Evolutionary conservation across 2,888 invertebrate species (phyloP).

Genomic region (Pachymerium ferrugineum): DNA sequence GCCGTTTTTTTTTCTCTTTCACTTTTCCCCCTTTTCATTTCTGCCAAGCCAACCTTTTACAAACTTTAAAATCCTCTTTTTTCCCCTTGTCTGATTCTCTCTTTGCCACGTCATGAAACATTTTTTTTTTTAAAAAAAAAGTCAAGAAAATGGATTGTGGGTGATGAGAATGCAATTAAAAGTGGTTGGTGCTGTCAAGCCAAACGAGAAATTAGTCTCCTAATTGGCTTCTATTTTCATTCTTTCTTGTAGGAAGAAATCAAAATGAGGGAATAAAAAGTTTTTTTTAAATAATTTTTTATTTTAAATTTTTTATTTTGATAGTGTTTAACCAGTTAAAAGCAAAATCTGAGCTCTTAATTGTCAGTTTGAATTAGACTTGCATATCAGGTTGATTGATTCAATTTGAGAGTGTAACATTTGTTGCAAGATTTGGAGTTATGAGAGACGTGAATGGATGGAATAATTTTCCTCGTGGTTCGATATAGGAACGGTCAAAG

Average conservation of each 20-base stretch:
- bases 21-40: neutral
- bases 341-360: too few relatives aligned
- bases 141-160: constrained; percentile 14
- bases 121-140: neutral
- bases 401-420: too few relatives aligned
- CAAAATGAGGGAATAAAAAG: neutral
- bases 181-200: constrained; percentile 17
- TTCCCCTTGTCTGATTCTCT: neutral
- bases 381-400: too few relatives aligned
- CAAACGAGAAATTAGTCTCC: constrained; percentile 16
- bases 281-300: neutral
- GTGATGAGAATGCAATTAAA: constrained; percentile 18
- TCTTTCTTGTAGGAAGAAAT: neutral
- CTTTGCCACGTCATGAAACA: constrained; percentile 2
- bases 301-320: neutral
- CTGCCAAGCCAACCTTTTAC: neutral
- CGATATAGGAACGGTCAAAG: too few relatives aligned
- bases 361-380: too few relatives aligned
- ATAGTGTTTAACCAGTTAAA: too few relatives aligned
- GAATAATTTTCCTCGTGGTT: too few relatives aligned
- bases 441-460: too few relatives aligned
- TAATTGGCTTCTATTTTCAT: constrained; percentile 10
- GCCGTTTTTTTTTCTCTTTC: neutral
- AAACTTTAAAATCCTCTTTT: neutral
- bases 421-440: too few relatives aligned